Evolutionary conservation across 2,797 vertebrate genomes (phyloP).

Genomic region (Tachyglossus aculeatus): DNA sequence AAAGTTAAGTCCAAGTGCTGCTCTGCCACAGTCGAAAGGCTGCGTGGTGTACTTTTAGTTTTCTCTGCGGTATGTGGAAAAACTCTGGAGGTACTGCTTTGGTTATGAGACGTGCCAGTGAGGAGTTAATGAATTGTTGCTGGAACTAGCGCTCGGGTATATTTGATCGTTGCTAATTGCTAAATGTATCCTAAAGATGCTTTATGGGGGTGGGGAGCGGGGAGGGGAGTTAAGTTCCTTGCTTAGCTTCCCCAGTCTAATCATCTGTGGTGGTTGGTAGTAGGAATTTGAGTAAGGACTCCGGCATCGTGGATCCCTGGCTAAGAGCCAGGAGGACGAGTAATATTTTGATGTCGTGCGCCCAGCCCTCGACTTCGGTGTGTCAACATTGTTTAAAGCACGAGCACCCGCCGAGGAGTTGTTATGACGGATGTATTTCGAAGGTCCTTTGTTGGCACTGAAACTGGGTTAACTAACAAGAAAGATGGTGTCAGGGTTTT

Average conservation of each 20-base stretch:
- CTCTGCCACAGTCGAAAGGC: too few species aligned
- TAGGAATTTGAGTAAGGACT: slow-evolving; percentile 20
- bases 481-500: slow-evolving; percentile 40
- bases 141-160: neutral
- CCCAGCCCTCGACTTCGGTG: slow-evolving; percentile 59
- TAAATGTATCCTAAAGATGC: slow-evolving; percentile 7
- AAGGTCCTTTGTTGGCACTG: slow-evolving; percentile 50
- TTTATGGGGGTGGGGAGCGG: slow-evolving; percentile 1
- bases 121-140: neutral
- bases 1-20: too few species aligned
- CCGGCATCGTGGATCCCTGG: slow-evolving; percentile 40
- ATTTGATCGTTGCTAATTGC: neutral
- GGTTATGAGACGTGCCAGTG: neutral
- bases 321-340: slow-evolving; percentile 50
- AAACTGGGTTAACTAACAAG: slow-evolving; percentile 31
- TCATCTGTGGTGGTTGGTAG: neutral
- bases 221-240: slow-evolving; percentile 1
- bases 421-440: slow-evolving; percentile 63
- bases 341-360: slow-evolving; percentile 70
- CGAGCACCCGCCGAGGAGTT: slow-evolving; percentile 55
- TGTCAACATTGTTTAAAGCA: slow-evolving; percentile 67
- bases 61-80: too few species aligned
- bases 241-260: slow-evolving; percentile 6
- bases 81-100: slow-evolving; percentile 10
- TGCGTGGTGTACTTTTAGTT: too few species aligned